Base-by-base conservation (phyloP, 2,113 vertebrate genomes). In the Oreochromis aureus region DNA sequence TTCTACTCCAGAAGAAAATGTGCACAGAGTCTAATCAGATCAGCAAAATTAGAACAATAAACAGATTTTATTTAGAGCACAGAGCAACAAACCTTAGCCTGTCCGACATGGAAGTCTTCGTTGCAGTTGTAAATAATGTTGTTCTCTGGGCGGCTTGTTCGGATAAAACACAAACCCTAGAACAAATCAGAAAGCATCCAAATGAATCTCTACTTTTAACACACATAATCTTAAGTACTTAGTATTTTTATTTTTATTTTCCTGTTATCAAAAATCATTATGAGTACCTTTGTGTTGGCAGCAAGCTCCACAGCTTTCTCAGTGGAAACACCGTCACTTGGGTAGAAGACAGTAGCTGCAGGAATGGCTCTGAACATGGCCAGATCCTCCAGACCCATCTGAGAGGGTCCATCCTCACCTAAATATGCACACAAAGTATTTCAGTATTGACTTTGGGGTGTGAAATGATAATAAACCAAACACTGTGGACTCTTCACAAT, bases 391-490 rank as follows among this genome's bases (percentile, higher is more conserved):
- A 99, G 96, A 53, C 97, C 98, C 98, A 99, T 99, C 96, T 99
- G 98, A 86, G 98, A 99, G 5, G 98, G 98, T 7, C 98, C 98
- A 15, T 98, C 97, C 94, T 99, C 98, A 86, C 98, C 98, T 99
- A 69, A 51, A 88, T 13, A 78, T n/a, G 10, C 22, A 86, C 10
- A 44, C 2, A 80, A 13, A 6, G 27, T 27, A 27, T 79, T 81
- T 56, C 2, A 73, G 56, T 41, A 59, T 7, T 30, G 2, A 58
- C 13, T 46, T 4, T 32, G 4, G 39, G 34, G 16, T 46, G 32
- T 56, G 41, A 56, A 69, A 22, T 48, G 32, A 39, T 46, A 24
- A 56, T 13, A 18, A 44, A 51, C 24, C 5, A n/a, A 69, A n/a
- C 0, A 1, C 6, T 78, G 44, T 19, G 24, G 10, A 1, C 44